These are phyloP conservation scores for Arrhamphus sclerolepis DNA, from an alignment of 2,797 vertebrate genomes.

Conservation along the genomic window DNA sequence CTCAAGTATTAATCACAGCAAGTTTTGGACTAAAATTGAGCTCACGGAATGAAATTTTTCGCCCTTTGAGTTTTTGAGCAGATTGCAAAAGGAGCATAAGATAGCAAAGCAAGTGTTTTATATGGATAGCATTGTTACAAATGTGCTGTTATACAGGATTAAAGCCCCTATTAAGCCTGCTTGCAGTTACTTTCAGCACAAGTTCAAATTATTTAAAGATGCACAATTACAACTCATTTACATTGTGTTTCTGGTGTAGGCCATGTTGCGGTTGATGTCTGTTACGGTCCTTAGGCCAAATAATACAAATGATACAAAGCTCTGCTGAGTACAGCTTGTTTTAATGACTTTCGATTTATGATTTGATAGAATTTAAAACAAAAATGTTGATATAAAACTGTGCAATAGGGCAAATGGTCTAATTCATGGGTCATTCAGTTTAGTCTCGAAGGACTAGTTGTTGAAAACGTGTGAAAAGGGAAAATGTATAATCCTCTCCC, in stretches of 20 bases:
- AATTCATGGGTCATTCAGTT: too few species aligned
- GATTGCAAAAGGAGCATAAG: constrained; percentile 33
- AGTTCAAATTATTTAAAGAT: not conserved
- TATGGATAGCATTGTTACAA: constrained; percentile 50
- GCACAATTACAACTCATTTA: not conserved
- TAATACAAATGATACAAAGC: not conserved
- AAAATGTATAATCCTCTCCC: not conserved
- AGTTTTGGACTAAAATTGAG: constrained; percentile 21
- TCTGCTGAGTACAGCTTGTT: not conserved
- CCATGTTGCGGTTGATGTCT: not conserved
- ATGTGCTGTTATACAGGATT: constrained; percentile 38
- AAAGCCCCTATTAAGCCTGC: constrained; percentile 61
- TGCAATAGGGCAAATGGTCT: too few species aligned
- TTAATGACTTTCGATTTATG: too few species aligned
- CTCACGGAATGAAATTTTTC: constrained; percentile 12
- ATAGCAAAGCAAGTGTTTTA: constrained; percentile 39
- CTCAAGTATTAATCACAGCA: constrained; percentile 51
- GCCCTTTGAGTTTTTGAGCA: constrained; percentile 12
- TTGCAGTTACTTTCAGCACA: not conserved
- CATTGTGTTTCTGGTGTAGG: constrained; percentile 9
- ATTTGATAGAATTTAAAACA: too few species aligned
- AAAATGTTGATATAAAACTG: too few species aligned
- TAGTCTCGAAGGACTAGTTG: not conserved
- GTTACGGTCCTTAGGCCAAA: constrained; percentile 8
- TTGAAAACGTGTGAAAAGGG: not conserved